Conservation (phyloP, 2,113 vertebrate species). For the Tachysurus vachellii region DNA sequence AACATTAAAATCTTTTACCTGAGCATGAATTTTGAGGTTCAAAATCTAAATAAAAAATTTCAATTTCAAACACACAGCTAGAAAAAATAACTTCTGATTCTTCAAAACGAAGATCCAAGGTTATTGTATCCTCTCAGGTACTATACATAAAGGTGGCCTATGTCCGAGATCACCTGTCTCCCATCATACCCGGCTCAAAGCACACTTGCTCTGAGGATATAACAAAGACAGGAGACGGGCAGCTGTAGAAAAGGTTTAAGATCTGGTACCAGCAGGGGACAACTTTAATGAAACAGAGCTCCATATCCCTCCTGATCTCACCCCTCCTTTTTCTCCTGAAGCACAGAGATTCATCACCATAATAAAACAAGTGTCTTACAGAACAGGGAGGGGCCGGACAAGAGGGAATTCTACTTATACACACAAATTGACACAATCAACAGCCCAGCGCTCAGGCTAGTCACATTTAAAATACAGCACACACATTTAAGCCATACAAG, state of each 20-base stretch:
- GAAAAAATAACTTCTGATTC: not conserved
- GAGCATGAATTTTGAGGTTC: not conserved
- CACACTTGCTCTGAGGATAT: not conserved
- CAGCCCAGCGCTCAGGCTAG: slow-evolving; percentile 25
- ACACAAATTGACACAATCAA: slow-evolving; percentile 29
- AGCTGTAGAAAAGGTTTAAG: slow-evolving; percentile 15
- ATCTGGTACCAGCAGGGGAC: slow-evolving; percentile 29
- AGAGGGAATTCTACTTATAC: slow-evolving; percentile 30
- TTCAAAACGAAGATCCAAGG: not conserved
- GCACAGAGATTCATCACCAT: slow-evolving; percentile 45
- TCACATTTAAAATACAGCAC: not conserved
- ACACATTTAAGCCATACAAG: slow-evolving; percentile 5
- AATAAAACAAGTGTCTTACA: slow-evolving; percentile 45
- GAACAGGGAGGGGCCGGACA: slow-evolving; percentile 46
- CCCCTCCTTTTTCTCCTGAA: slow-evolving; percentile 29
- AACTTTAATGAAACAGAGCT: slow-evolving; percentile 21
- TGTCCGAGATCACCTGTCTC: slow-evolving; percentile 9
- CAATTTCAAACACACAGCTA: not conserved
- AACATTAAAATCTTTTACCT: not conserved
- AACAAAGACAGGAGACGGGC: slow-evolving; percentile 21
- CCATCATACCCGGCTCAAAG: slow-evolving; percentile 1
- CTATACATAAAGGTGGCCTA: not conserved
- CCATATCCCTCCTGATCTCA: slow-evolving; percentile 10
- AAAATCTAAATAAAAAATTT: too few relatives aligned
- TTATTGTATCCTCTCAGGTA: not conserved